Conservation (phyloP, 2,888 invertebrate genomes). For the Pristionchus exspectatus region DNA sequence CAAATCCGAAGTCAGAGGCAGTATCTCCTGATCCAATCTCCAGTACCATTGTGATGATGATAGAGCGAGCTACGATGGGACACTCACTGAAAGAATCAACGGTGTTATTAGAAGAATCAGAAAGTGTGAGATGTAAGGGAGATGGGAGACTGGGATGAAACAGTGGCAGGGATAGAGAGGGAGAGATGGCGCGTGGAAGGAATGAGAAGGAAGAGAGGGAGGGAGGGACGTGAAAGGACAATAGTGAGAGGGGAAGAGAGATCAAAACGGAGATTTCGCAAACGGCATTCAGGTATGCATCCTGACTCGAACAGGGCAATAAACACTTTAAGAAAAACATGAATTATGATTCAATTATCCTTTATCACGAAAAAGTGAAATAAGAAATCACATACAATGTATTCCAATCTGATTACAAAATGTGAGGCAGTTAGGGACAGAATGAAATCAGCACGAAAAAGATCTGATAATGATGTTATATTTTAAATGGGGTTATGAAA, state of each 20-base stretch:
- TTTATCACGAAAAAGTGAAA: background rate
- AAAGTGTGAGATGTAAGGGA: background rate
- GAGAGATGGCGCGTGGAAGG: slow-evolving; percentile 23
- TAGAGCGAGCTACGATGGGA: slow-evolving; percentile 18
- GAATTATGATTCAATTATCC: background rate
- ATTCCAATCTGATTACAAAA: slow-evolving; percentile 35
- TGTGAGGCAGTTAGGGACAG: slow-evolving; percentile 15
- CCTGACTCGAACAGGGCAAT: slow-evolving; percentile 24
- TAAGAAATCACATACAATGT: background rate
- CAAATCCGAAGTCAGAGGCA: slow-evolving; percentile 93
- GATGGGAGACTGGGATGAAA: background rate
- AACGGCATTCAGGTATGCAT: slow-evolving; percentile 15
- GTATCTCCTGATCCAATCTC: slow-evolving; percentile 77
- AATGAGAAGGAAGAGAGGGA: background rate
- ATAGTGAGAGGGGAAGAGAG: background rate
- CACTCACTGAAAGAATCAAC: background rate
- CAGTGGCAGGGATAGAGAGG: slow-evolving; percentile 11
- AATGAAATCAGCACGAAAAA: background rate
- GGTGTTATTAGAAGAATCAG: background rate
- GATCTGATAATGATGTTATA: background rate
- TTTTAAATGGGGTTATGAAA: background rate
- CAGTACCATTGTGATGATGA: slow-evolving; percentile 35
- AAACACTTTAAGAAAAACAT: background rate
- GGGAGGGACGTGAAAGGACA: background rate
- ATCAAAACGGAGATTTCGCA: slow-evolving; percentile 34